A percentile compares a stretch with the other conserved stretches of the same genome.
phyloP scores from a whole-genome alignment of 1,140 invertebrate species.

The Anoplolepis gracilipes region DNA sequence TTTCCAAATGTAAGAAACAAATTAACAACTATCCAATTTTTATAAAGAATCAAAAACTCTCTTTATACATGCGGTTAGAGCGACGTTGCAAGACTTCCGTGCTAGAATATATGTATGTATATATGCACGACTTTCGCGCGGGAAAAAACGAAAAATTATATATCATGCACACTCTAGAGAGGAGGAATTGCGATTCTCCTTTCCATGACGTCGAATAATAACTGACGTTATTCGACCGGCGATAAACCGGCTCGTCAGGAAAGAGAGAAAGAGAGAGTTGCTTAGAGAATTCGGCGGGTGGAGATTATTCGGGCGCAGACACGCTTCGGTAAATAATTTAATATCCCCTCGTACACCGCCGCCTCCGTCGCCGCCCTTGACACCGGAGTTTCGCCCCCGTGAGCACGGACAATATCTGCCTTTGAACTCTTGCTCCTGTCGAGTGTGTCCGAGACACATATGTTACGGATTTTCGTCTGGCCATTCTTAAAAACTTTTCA shows the following conservation, averaged over 20 bases:
- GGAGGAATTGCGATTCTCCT: constrained; percentile 10
- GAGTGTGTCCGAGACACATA: constrained; percentile 44
- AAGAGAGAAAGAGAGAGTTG: neutral
- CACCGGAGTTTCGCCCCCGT: constrained; percentile 78
- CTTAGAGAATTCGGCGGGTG: neutral
- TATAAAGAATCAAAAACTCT: constrained; percentile 41
- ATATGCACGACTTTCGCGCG: constrained; percentile 41
- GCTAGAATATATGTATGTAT: neutral
- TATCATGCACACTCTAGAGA: constrained; percentile 25
- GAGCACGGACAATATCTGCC: constrained; percentile 80
- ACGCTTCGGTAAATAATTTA: constrained; percentile 74
- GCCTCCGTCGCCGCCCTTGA: constrained; percentile 75
- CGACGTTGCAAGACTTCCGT: constrained; percentile 42
- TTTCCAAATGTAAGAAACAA: neutral
- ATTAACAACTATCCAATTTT: constrained; percentile 25
- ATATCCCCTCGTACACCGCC: constrained; percentile 50
- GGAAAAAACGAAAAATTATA: constrained; percentile 52
- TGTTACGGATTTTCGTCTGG: constrained; percentile 65
- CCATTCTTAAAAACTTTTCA: neutral
- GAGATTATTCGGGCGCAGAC: constrained; percentile 4
- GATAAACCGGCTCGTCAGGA: neutral
- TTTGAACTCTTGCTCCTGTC: constrained; percentile 73
- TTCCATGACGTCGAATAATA: neutral
- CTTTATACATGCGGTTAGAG: neutral
- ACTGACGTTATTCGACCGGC: neutral